Percentiles rank a stretch among this genome's conserved stretches.
Evolutionary conservation across 92 coral and sea anemone species (phyloP).

Genomic region (Epizoanthus scotinus): DNA sequence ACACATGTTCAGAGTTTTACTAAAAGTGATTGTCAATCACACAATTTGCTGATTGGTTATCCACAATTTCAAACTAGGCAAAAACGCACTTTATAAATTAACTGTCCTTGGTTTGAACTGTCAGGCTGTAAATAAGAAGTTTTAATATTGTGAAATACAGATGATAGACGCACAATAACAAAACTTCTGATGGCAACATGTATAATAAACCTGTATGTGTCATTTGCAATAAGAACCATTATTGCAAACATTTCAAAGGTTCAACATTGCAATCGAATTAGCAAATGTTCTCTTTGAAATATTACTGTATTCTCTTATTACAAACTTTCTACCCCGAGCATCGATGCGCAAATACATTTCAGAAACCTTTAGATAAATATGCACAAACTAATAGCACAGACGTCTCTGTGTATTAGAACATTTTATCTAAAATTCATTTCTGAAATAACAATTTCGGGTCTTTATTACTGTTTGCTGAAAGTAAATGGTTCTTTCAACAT

Average conservation of each 20-base stretch:
- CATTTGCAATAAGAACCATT: not conserved
- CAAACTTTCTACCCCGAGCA: not conserved
- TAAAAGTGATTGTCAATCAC: no score
- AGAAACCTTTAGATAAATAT: constrained; percentile 23
- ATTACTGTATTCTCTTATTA: not conserved
- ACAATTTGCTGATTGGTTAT: not conserved
- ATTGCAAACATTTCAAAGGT: not conserved
- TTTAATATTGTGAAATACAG: not conserved
- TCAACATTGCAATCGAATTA: not conserved
- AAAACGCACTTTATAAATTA: not conserved
- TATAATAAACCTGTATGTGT: not conserved
- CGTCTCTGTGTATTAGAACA: constrained; percentile 38
- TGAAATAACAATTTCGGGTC: not conserved
- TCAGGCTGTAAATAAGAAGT: not conserved
- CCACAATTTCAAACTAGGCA: not conserved
- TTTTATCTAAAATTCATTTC: constrained; percentile 24
- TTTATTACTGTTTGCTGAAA: no score
- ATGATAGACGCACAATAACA: not conserved
- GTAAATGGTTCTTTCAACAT: no score
- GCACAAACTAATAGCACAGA: constrained; percentile 7
- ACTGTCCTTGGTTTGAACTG: no score
- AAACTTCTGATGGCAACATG: constrained; percentile 14
- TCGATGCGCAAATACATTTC: not conserved
- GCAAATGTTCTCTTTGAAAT: constrained; percentile 3
- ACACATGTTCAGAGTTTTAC: no score